Evolutionary conservation across 1,140 invertebrate species (phyloP).

Genomic region (Apis florea): DNA sequence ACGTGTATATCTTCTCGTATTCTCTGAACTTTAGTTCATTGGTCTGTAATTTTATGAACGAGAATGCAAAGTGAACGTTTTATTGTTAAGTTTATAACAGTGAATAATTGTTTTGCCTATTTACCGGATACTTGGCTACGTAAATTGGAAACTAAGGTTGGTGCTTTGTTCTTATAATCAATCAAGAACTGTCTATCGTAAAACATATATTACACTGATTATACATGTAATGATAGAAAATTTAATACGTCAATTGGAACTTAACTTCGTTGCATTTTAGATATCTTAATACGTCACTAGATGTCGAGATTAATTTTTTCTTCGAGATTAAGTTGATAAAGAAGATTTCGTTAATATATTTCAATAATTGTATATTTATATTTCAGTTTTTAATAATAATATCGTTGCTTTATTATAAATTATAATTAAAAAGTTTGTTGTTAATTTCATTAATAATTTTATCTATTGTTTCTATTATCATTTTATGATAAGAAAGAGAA

Average conservation of each 20-base stretch:
- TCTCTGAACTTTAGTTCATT: background rate
- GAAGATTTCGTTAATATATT: background rate
- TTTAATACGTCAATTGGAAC: background rate
- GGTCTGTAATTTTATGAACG: background rate
- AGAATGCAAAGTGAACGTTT: constrained; percentile 72
- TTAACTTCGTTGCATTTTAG: background rate
- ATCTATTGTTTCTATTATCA: background rate
- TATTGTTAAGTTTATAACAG: constrained; percentile 67
- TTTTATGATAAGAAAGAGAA: background rate
- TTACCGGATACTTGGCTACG: constrained; percentile 66
- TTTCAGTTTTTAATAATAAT: background rate
- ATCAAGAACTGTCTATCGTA: background rate
- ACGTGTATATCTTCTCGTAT: background rate
- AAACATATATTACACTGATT: constrained; percentile 13
- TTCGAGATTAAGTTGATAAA: background rate
- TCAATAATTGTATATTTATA: background rate
- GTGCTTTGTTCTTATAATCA: constrained; percentile 25
- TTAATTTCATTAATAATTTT: background rate
- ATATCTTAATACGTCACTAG: background rate
- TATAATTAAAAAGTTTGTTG: background rate
- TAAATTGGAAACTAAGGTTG: constrained; percentile 66
- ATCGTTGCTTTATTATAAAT: background rate
- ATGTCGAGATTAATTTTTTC: constrained; percentile 24
- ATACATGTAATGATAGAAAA: background rate
- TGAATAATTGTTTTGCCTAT: constrained; percentile 73